Base-by-base conservation (phyloP, 2,113 vertebrate species). In the Thryonomys swinderianus region DNA sequence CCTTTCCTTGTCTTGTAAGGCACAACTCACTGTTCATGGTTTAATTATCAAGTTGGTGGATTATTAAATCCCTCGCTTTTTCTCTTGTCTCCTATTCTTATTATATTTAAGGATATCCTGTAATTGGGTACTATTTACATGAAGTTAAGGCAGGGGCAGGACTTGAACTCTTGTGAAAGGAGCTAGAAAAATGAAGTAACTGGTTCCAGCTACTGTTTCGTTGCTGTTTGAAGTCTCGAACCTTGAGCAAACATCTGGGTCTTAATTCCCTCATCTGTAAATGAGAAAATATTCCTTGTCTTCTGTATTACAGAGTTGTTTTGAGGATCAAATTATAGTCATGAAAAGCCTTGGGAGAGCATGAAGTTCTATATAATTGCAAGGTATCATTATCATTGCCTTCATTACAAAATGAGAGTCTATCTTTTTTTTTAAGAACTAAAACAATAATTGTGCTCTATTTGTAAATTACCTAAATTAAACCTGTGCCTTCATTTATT, bases 191-290 rank as follows among this genome's bases (percentile, higher is more conserved):
- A 90, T 76, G 45, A 88, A 55, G 30, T 62, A 82, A 71, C 42
- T 30, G 40, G 21, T 37, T 94, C 32, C 27, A 84, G 83, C 78
- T 42, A 91, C 51, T 27, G 10, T 66, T 90, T 61, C 21, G 62
- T 82, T 71, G 23, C 55, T 82, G 51, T 73, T 57, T 84, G 88
- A 94, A 94, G 78, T 88, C 82, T 88, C 45, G 57, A 37, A 78
- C 42, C 62, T 73, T 27, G 12, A 84, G 62, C 73, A 71, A 81
- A 40, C 13, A 23, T 66, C 23, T 0, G 2, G 51, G 71, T 76
- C 87, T 94, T 92, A 45, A 87, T 69, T 81, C 96, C 67, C 45
- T 61, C 48, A 71, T 85, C 78, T 96, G 84, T 64, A 91, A 83
- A 85, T 78, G 67, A 94, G 86, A 88, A 91, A 45, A 53, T 76